Conservation (phyloP, 2,113 vertebrate species). For the Poeciliopsis occidentalis region DNA sequence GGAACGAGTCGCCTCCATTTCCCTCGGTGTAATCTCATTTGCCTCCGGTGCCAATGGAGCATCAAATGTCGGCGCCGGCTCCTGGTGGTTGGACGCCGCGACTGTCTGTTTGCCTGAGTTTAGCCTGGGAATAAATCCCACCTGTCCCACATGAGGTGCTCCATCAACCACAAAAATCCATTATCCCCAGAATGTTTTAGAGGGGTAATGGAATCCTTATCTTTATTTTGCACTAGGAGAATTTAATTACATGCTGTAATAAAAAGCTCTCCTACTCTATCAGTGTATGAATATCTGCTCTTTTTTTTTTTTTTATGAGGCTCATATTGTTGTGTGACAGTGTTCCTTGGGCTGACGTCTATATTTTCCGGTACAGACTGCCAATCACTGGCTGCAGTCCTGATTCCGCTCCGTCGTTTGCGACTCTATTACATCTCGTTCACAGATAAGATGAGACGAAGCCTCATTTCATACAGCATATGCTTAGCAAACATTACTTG, state of each 20-base stretch:
- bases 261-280: slow-evolving; percentile 54
- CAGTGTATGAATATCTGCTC: slow-evolving; percentile 59
- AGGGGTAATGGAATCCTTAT: slow-evolving; percentile 81
- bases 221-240: slow-evolving; percentile 76
- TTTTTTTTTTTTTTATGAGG: slow-evolving; percentile 18
- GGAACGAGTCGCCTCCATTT: slow-evolving; percentile 78
- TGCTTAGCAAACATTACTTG: neutral
- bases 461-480: neutral
- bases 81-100: slow-evolving; percentile 44
- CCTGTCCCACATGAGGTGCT: slow-evolving; percentile 76
- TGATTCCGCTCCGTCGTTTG: slow-evolving; percentile 3
- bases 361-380: slow-evolving; percentile 41
- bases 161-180: slow-evolving; percentile 76
- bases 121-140: slow-evolving; percentile 74
- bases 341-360: slow-evolving; percentile 32
- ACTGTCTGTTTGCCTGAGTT: slow-evolving; percentile 25
- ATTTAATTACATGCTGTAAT: slow-evolving; percentile 72
- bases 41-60: slow-evolving; percentile 78
- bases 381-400: slow-evolving; percentile 13
- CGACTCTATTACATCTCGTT: neutral
- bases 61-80: slow-evolving; percentile 71
- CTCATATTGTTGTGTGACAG: slow-evolving; percentile 31
- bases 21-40: slow-evolving; percentile 80
- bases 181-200: slow-evolving; percentile 79
- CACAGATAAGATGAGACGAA: neutral